Percentiles rank a stretch among this genome's conserved stretches.
phyloP scores from a whole-genome alignment of 1,140 invertebrate species.

The Anagrus nilaparvatae region DNA sequence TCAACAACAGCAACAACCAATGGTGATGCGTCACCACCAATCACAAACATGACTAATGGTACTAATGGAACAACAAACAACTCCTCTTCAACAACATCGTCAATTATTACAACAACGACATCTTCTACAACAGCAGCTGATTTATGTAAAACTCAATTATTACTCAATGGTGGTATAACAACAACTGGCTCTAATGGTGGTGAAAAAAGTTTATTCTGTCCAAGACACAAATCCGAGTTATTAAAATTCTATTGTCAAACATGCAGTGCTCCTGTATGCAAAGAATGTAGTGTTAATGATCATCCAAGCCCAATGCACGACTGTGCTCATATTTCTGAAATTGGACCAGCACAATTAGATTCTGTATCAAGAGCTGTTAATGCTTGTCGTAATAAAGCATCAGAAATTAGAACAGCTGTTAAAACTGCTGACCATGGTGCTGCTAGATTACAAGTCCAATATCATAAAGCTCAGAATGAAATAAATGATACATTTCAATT shows the following conservation, averaged over 20 bases:
- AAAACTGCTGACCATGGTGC: slow-evolving; percentile 82
- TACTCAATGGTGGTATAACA: too few species aligned
- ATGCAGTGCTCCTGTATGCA: slow-evolving; percentile 83
- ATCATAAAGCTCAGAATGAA: slow-evolving; percentile 89
- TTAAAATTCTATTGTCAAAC: slow-evolving; percentile 87
- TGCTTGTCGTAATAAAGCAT: slow-evolving; percentile 74
- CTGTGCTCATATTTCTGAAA: slow-evolving; percentile 69
- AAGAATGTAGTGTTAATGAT: slow-evolving; percentile 83
- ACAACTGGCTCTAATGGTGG: slow-evolving; percentile 30
- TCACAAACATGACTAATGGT: neutral
- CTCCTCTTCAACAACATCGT: slow-evolving; percentile 24
- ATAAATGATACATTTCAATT: slow-evolving; percentile 94
- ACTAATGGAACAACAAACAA: slow-evolving; percentile 15
- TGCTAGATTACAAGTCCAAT: slow-evolving; percentile 76
- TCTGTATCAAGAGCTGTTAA: slow-evolving; percentile 67
- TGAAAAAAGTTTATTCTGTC: slow-evolving; percentile 66
- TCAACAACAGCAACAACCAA: slow-evolving; percentile 21
- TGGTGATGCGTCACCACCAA: slow-evolving; percentile 9
- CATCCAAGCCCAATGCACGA: slow-evolving; percentile 80
- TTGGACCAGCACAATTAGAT: slow-evolving; percentile 74
- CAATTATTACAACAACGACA: slow-evolving; percentile 16
- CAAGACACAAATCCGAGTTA: slow-evolving; percentile 75
- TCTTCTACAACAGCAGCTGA: slow-evolving; percentile 31
- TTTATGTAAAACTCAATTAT: too few species aligned
- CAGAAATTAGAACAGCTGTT: slow-evolving; percentile 70